A percentile compares a stretch with the other conserved stretches of the same genome.
These are phyloP conservation scores for Rhincodon typus DNA, from an alignment of 2,797 vertebrate genomes.

Conservation along the genomic window DNA sequence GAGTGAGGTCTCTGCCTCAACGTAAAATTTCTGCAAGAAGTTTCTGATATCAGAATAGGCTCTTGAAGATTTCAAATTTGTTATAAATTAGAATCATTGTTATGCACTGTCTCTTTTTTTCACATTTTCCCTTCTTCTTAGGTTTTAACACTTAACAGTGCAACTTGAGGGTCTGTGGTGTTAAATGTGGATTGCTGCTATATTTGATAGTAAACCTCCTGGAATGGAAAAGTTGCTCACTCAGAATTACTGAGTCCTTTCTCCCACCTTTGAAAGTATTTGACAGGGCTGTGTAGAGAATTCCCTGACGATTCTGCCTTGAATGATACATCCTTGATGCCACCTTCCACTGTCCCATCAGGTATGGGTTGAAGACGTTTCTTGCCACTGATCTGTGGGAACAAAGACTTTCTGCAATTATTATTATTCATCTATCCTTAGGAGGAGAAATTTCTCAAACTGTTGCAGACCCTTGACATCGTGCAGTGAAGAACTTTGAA, in stretches of 20 bases:
- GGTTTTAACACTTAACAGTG: neutral
- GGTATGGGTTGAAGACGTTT: neutral
- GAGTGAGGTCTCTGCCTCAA: too few relatives aligned
- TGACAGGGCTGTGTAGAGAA: neutral
- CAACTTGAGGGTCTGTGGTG: neutral
- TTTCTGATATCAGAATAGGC: neutral
- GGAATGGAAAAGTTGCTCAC: neutral
- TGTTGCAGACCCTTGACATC: neutral
- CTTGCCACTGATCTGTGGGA: neutral
- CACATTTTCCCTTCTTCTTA: neutral
- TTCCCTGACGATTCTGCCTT: neutral
- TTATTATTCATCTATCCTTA: neutral
- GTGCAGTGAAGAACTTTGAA: neutral
- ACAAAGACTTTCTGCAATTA: neutral
- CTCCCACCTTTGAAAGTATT: neutral
- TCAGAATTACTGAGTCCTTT: neutral
- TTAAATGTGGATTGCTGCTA: neutral
- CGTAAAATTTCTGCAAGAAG: too few relatives aligned
- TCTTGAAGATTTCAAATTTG: neutral
- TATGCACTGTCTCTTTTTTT: neutral
- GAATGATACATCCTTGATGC: neutral
- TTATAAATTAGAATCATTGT: neutral
- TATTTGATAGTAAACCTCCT: neutral
- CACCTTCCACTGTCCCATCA: neutral
- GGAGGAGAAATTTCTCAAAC: neutral